A percentile compares a stretch with the other conserved stretches of the same genome.
phyloP scores from a whole-genome alignment of 2,888 invertebrate species.

The Orthonevra nobilis region DNA sequence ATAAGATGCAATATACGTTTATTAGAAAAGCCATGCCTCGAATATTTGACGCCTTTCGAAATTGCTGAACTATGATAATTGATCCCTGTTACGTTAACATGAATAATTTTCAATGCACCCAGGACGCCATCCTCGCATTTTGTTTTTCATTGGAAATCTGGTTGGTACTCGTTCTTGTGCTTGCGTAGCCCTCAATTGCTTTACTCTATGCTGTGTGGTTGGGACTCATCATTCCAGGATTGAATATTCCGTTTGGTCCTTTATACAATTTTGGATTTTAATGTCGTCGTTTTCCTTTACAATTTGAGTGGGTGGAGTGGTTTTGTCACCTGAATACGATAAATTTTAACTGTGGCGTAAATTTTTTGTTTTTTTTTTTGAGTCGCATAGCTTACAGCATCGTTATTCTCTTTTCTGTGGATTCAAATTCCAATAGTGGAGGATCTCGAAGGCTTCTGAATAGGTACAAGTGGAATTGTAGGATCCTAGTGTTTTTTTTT shows the following conservation, averaged over 20 bases:
- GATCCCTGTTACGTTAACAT: constrained; percentile 80
- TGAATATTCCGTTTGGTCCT: constrained; percentile 38
- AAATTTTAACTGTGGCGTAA: constrained; percentile 53
- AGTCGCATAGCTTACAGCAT: constrained; percentile 62
- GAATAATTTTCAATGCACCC: constrained; percentile 78
- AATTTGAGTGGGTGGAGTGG: constrained; percentile 1
- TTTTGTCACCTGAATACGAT: constrained; percentile 58
- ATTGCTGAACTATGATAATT: constrained; percentile 80
- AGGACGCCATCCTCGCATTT: constrained; percentile 53
- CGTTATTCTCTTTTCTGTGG: constrained; percentile 61
- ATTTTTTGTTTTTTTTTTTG: too few relatives aligned
- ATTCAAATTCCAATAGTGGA: neutral
- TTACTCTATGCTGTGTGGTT: too few relatives aligned
- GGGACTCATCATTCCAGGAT: too few relatives aligned
- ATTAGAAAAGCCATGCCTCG: constrained; percentile 74
- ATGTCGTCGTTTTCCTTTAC: neutral
- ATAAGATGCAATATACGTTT: constrained; percentile 78
- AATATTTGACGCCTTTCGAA: constrained; percentile 75
- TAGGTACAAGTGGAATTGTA: constrained; percentile 42
- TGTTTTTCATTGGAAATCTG: constrained; percentile 48
- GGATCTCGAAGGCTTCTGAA: constrained; percentile 43
- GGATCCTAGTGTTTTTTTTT: constrained; percentile 12
- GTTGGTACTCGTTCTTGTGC: neutral
- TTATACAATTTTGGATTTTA: constrained; percentile 6
- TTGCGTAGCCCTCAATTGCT: constrained; percentile 33